phyloP scores from a whole-genome alignment of 2,797 vertebrate species.

The Rhinogobio ventralis region DNA sequence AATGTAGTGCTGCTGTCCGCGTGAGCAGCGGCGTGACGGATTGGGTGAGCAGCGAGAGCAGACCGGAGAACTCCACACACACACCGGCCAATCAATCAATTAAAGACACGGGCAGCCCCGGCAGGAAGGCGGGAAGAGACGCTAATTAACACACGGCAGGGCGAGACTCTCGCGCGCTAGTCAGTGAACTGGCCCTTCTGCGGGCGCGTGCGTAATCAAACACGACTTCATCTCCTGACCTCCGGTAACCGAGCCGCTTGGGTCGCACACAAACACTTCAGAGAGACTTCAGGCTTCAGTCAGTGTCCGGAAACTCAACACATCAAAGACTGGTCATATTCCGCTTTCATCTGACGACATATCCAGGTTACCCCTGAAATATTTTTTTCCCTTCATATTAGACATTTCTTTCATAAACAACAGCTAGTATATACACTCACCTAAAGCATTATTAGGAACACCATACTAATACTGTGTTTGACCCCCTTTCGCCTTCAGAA shows the following conservation, averaged over 20 bases:
- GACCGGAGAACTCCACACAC: slow-evolving; percentile 52
- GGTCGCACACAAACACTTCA: not conserved
- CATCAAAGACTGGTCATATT: slow-evolving; percentile 17
- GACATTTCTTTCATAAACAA: not conserved
- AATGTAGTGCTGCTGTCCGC: slow-evolving; percentile 64
- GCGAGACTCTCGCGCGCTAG: slow-evolving; percentile 1
- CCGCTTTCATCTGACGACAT: slow-evolving; percentile 36
- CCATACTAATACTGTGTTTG: no score
- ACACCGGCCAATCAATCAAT: slow-evolving; percentile 65
- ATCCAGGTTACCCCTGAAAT: not conserved
- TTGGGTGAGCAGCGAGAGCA: slow-evolving; percentile 60
- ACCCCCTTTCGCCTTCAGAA: no score
- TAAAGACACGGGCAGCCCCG: slow-evolving; percentile 48
- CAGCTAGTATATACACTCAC: rapidly evolving
- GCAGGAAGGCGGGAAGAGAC: slow-evolving; percentile 28
- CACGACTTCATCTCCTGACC: not conserved
- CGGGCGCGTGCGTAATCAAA: not conserved
- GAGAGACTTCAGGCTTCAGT: slow-evolving; percentile 12
- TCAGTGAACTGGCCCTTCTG: not conserved
- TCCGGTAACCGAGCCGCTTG: not conserved
- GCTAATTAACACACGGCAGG: slow-evolving; percentile 60
- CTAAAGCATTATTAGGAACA: no score
- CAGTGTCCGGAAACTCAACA: slow-evolving; percentile 13
- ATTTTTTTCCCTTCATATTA: not conserved
- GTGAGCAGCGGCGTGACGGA: slow-evolving; percentile 59